phyloP scores from a whole-genome alignment of 2,797 vertebrate species.

The Anisognathus igniventris region DNA sequence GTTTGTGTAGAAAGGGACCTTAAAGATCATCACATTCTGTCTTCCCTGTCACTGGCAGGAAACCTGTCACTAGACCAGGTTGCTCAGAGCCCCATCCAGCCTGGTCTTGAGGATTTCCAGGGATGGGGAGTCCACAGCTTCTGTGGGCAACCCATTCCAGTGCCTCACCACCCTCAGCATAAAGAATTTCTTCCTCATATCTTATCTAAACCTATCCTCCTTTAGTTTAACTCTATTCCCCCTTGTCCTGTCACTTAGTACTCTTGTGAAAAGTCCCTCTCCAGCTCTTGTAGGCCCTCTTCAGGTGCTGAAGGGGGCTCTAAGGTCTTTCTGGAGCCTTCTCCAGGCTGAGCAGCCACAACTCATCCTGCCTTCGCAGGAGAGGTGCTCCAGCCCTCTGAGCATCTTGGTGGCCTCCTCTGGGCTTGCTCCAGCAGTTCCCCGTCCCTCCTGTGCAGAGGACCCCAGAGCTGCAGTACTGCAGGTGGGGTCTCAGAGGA shows the following conservation, averaged over 20 bases:
- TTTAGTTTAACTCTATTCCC: neutral
- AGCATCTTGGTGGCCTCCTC: neutral
- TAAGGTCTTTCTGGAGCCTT: neutral
- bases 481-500: neutral
- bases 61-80: neutral
- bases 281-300: neutral
- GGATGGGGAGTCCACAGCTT: neutral
- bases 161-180: neutral
- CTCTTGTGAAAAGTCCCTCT: neutral
- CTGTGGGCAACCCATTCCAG: neutral
- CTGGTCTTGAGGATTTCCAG: neutral
- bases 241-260: neutral
- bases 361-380: rapidly evolving
- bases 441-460: neutral
- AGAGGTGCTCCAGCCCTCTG: neutral
- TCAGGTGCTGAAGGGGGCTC: neutral
- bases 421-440: neutral
- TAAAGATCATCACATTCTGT: neutral
- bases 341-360: neutral
- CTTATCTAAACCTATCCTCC: neutral
- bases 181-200: neutral
- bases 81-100: neutral
- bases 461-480: neutral
- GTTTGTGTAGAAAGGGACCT: neutral
- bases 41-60: neutral